A percentile compares a stretch with the other conserved stretches of the same genome.
Evolutionary conservation across 2,113 vertebrate species (phyloP).

Genomic region (Gallinago jamesoni): DNA sequence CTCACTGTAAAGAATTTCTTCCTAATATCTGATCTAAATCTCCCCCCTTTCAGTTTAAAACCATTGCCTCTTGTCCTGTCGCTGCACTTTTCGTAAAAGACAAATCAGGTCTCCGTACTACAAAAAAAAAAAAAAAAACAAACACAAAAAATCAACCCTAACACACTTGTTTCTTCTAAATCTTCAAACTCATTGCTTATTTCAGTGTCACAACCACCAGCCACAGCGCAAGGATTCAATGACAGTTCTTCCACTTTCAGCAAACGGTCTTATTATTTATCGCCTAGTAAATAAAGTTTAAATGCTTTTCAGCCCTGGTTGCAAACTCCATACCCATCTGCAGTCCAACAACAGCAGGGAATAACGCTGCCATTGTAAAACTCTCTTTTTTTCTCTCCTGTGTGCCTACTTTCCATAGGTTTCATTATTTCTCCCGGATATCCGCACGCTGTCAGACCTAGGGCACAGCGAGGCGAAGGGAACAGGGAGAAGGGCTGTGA

Average conservation of each 20-base stretch:
- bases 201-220: not conserved
- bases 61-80: too few relatives aligned
- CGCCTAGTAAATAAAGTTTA: conserved; percentile 62
- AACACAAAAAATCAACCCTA: too few relatives aligned
- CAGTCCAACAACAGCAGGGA: conserved; percentile 52
- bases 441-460: conserved; percentile 50
- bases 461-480: conserved; percentile 37
- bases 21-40: too few relatives aligned
- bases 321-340: conserved; percentile 35
- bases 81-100: not conserved
- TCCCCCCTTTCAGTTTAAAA: too few relatives aligned
- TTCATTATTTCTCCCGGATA: conserved; percentile 59
- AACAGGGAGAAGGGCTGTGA: conserved; percentile 21
- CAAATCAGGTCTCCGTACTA: not conserved
- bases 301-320: conserved; percentile 55
- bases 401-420: conserved; percentile 35
- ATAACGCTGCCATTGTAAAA: conserved; percentile 57
- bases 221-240: not conserved
- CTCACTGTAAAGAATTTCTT: too few relatives aligned
- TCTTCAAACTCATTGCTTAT: not conserved
- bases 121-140: not conserved
- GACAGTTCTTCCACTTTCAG: conserved; percentile 15
- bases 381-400: conserved; percentile 15
- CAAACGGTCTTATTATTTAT: conserved; percentile 56
- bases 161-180: not conserved